Conservation (phyloP, 1,140 invertebrate species). For the Drosophila kurseongensis region DNA sequence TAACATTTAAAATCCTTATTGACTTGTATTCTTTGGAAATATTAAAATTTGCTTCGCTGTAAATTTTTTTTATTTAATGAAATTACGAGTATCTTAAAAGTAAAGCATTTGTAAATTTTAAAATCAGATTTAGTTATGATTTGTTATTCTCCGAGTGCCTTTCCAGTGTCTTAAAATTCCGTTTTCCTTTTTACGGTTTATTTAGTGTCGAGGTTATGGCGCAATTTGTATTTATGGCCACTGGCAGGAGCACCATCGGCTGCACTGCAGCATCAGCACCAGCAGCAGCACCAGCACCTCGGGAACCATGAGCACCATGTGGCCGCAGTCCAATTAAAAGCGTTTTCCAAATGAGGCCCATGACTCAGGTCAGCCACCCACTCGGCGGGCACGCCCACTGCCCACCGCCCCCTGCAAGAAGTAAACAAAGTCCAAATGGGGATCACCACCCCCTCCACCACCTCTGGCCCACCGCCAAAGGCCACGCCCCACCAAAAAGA, state of each 20-base stretch:
- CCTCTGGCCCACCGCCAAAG: neutral
- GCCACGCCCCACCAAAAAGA: conserved; percentile 18
- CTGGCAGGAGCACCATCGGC: conserved; percentile 7
- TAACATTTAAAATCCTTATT: too few species aligned
- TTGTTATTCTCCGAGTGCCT: neutral
- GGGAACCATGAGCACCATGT: conserved; percentile 30
- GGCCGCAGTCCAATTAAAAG: conserved; percentile 71
- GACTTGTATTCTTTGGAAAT: too few species aligned
- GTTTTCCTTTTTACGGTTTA: conserved; percentile 64
- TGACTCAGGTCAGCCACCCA: conserved; percentile 38
- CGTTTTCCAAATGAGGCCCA: conserved; percentile 56
- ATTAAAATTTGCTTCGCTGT: too few species aligned
- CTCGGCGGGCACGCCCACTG: conserved; percentile 24
- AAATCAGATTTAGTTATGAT: neutral
- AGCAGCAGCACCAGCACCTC: neutral
- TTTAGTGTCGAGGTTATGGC: conserved; percentile 80
- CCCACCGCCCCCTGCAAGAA: neutral
- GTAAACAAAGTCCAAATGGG: conserved; percentile 17
- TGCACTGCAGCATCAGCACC: conserved; percentile 4
- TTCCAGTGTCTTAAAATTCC: conserved; percentile 5
- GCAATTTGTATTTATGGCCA: conserved; percentile 78
- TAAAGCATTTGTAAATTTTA: too few species aligned
- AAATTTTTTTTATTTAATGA: too few species aligned
- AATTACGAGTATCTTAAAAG: too few species aligned
- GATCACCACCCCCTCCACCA: neutral